Evolutionary conservation across 2,797 vertebrate genomes (phyloP).

Genomic region (Craterocephalus amniculus): DNA sequence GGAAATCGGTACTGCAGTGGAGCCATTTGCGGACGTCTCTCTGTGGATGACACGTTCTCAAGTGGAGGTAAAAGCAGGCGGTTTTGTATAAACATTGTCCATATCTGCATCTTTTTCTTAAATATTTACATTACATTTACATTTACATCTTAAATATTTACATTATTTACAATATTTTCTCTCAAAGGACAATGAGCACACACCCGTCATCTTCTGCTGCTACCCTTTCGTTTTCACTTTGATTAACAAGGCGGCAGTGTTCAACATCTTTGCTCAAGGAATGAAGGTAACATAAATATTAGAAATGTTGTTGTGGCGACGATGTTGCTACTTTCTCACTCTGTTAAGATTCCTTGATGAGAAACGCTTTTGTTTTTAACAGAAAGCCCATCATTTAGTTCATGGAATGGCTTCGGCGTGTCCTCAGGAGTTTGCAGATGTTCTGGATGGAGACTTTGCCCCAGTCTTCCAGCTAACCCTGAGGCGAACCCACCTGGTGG

Average conservation of each 20-base stretch:
- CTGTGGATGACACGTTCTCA: conserved; percentile 37
- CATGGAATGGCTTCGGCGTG: accelerated
- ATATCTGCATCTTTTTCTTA: neutral
- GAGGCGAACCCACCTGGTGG: conserved; percentile 72
- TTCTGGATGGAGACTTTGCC: neutral
- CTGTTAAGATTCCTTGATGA: neutral
- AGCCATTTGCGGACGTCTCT: accelerated
- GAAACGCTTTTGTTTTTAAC: conserved; percentile 8
- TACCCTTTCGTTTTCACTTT: conserved; percentile 78
- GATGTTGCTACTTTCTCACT: neutral
- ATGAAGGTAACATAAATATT: conserved; percentile 55
- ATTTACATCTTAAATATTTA: neutral
- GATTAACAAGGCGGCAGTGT: conserved; percentile 55
- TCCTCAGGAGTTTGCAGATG: accelerated
- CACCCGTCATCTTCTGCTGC: conserved; percentile 72
- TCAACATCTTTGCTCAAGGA: neutral
- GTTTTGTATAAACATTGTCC: neutral
- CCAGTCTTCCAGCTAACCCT: conserved; percentile 66
- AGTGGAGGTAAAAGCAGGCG: conserved; percentile 59
- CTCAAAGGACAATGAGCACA: conserved; percentile 50
- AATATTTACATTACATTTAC: neutral
- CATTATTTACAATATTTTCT: conserved; percentile 7
- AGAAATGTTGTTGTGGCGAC: neutral
- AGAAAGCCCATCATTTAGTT: neutral
- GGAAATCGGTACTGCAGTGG: conserved; percentile 8